A percentile compares a stretch with the other conserved stretches of the same genome.
Evolutionary conservation across 2,797 vertebrate species (phyloP).

Genomic region (Natrix natrix): DNA sequence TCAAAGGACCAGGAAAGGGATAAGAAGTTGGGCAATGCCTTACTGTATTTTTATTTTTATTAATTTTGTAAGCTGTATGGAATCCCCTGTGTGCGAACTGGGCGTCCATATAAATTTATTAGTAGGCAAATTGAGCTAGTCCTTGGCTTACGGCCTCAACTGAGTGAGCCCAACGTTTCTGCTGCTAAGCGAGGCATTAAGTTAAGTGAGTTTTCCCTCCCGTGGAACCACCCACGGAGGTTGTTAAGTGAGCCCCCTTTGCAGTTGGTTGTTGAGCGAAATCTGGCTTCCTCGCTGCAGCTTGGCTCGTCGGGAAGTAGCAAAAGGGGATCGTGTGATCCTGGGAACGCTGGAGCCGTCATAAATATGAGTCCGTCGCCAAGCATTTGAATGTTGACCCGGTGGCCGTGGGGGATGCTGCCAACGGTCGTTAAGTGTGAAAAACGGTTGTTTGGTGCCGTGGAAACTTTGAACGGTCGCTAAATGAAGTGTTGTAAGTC

Average conservation of each 20-base stretch:
- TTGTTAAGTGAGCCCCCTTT: background rate
- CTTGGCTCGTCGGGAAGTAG: background rate
- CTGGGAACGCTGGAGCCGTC: background rate
- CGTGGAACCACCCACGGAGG: fast-evolving
- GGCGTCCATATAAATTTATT: background rate
- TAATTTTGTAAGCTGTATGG: background rate
- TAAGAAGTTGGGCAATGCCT: background rate
- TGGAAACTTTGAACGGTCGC: background rate
- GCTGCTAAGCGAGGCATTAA: background rate
- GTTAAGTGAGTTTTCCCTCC: too few species aligned
- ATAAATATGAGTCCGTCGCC: fast-evolving
- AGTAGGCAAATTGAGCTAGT: background rate
- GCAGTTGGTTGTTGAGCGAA: background rate
- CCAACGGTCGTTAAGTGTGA: background rate
- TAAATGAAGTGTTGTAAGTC: too few species aligned
- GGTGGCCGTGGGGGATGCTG: too few species aligned
- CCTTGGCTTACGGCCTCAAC: background rate
- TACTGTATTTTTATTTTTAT: background rate
- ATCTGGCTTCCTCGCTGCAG: too few species aligned
- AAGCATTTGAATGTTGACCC: background rate
- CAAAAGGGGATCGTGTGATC: background rate
- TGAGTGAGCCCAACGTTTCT: background rate
- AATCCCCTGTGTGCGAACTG: fast-evolving
- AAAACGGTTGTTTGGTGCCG: background rate
- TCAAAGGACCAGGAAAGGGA: background rate